phyloP scores from a whole-genome alignment of 1,140 invertebrate genomes.

The Eueides isabella region DNA sequence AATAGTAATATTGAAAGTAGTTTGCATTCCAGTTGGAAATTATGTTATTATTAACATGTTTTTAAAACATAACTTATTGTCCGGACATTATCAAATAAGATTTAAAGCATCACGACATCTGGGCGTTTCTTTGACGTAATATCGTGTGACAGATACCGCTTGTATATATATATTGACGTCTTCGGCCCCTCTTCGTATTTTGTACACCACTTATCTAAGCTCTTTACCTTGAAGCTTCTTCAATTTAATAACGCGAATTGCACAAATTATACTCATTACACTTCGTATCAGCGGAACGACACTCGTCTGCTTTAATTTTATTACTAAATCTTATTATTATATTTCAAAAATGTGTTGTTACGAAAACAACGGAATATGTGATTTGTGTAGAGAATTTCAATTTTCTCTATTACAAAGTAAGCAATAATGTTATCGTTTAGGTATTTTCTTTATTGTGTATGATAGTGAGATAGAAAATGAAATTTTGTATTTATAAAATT shows the following conservation, averaged over 20 bases:
- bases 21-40: conserved; percentile 1
- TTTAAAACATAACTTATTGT: conserved; percentile 56
- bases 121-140: conserved; percentile 80
- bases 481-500: not conserved
- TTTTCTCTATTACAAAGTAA: conserved; percentile 72
- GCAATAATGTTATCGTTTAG: conserved; percentile 29
- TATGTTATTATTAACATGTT: conserved; percentile 42
- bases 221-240: conserved; percentile 76
- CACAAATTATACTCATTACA: conserved; percentile 54
- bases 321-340: not conserved
- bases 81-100: conserved; percentile 70
- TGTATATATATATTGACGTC: conserved; percentile 80
- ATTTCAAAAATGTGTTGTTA: conserved; percentile 74
- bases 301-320: conserved; percentile 17
- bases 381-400: conserved; percentile 73
- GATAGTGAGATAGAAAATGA: not conserved
- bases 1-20: not conserved
- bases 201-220: conserved; percentile 78
- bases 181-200: conserved; percentile 69
- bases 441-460: not conserved
- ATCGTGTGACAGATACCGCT: conserved; percentile 72
- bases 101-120: conserved; percentile 75
- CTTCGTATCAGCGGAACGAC: conserved; percentile 43
- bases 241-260: conserved; percentile 57
- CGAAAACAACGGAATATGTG: conserved; percentile 73